These are phyloP conservation scores for Melopsittacus undulatus DNA, from an alignment of 2,797 vertebrate species.

Conservation along the genomic window DNA sequence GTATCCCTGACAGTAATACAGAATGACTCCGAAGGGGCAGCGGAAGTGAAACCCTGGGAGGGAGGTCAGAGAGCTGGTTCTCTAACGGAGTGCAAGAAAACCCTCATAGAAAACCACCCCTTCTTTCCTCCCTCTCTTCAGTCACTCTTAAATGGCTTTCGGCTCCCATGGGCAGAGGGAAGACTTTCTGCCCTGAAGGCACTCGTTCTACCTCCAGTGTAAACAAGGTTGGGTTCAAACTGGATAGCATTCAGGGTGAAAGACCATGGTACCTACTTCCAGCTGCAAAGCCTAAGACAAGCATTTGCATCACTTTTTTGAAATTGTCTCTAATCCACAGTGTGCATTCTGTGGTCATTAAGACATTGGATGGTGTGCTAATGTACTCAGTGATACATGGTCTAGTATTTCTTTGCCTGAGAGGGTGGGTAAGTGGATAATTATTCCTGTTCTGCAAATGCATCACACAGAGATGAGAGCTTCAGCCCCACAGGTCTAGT, in stretches of 20 bases:
- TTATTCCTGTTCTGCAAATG: neutral
- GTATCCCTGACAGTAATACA: neutral
- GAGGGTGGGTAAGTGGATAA: neutral
- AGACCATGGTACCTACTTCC: neutral
- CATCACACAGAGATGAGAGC: neutral
- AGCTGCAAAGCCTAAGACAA: neutral
- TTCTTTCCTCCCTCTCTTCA: neutral
- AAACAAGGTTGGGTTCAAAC: neutral
- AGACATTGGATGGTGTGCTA: neutral
- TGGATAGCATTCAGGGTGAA: neutral
- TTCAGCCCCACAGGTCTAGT: neutral
- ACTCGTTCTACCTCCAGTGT: neutral
- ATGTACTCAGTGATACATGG: neutral
- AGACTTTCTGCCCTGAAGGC: neutral
- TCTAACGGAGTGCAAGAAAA: neutral
- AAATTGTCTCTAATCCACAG: neutral
- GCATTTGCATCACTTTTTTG: neutral
- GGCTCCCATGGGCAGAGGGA: neutral
- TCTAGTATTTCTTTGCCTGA: neutral
- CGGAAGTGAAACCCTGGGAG: neutral
- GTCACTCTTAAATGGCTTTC: neutral
- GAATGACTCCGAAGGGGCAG: neutral
- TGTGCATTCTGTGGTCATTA: accelerated
- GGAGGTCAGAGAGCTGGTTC: neutral
- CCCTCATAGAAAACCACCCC: neutral